Conservation (phyloP, 2,888 invertebrate genomes). For the Horisme vitalbata region DNA sequence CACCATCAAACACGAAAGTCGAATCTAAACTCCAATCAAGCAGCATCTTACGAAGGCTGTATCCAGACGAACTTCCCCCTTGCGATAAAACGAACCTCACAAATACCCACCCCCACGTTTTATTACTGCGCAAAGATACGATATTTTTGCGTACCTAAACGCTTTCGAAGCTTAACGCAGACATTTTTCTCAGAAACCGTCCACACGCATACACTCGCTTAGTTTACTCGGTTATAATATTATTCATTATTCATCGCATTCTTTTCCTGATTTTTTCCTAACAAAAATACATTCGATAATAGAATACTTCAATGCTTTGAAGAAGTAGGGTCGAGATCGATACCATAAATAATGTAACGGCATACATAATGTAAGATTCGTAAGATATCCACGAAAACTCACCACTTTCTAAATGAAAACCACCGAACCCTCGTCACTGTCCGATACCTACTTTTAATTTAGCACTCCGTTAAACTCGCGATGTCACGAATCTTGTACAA, state of each 20-base stretch:
- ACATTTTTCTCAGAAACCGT: slow-evolving; percentile 28
- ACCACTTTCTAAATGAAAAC: slow-evolving; percentile 42
- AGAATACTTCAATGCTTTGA: slow-evolving; percentile 37
- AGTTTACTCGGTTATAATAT: slow-evolving; percentile 27
- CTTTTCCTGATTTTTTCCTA: slow-evolving; percentile 28
- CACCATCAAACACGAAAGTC: slow-evolving; percentile 28
- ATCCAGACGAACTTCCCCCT: slow-evolving; percentile 9
- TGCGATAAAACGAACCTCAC: slow-evolving; percentile 26
- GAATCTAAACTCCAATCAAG: slow-evolving; percentile 22
- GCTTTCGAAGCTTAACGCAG: slow-evolving; percentile 26
- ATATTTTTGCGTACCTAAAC: slow-evolving; percentile 34
- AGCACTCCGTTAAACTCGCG: slow-evolving; percentile 54
- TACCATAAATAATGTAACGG: slow-evolving; percentile 54
- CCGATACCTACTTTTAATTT: slow-evolving; percentile 61
- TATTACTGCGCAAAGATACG: slow-evolving; percentile 33
- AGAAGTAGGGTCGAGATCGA: slow-evolving; percentile 34
- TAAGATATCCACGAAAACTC: slow-evolving; percentile 18
- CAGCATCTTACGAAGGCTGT: slow-evolving; percentile 4
- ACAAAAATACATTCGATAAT: slow-evolving; percentile 35
- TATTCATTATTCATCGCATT: slow-evolving; percentile 36
- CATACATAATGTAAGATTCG: slow-evolving; percentile 52
- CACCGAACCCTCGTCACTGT: slow-evolving; percentile 61
- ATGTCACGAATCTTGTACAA: slow-evolving; percentile 44
- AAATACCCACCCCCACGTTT: slow-evolving; percentile 26
- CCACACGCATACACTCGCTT: slow-evolving; percentile 19